Conservation (phyloP, 2,797 vertebrate genomes). For the Syngnathus acus region DNA sequence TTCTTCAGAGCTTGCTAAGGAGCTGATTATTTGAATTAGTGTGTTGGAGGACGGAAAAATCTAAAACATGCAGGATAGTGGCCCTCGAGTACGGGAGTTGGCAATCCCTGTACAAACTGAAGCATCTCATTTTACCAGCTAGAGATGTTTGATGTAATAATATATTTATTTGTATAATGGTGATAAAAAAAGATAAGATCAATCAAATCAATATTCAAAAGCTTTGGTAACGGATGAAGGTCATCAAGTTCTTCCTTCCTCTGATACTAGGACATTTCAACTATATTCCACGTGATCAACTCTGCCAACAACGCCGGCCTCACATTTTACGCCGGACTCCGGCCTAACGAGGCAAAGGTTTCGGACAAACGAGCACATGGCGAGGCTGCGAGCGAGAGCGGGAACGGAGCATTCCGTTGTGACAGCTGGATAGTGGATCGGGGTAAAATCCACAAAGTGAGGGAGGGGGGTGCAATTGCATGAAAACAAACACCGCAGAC, state of each 20-base stretch:
- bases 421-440: conserved; percentile 69
- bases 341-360: background rate
- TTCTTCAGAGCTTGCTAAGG: too few relatives aligned
- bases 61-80: too few relatives aligned
- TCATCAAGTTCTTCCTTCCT: background rate
- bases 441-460: background rate
- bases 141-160: too few relatives aligned
- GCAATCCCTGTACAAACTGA: background rate
- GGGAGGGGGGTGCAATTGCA: conserved; percentile 46
- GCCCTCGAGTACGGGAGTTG: too few relatives aligned
- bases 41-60: too few relatives aligned
- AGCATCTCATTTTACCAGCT: background rate
- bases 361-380: conserved; percentile 1
- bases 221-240: background rate
- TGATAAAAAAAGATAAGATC: background rate
- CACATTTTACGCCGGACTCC: background rate
- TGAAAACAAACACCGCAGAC: conserved; percentile 61
- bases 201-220: background rate
- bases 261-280: background rate
- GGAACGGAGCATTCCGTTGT: conserved; percentile 59
- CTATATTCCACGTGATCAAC: background rate
- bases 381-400: conserved; percentile 25
- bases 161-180: background rate
- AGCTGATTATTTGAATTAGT: too few relatives aligned
- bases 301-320: background rate